Percentiles rank a stretch among this genome's conserved stretches.
Evolutionary conservation across 2,113 vertebrate species (phyloP).

Genomic region (Boulengeromyrus knoepffleri): DNA sequence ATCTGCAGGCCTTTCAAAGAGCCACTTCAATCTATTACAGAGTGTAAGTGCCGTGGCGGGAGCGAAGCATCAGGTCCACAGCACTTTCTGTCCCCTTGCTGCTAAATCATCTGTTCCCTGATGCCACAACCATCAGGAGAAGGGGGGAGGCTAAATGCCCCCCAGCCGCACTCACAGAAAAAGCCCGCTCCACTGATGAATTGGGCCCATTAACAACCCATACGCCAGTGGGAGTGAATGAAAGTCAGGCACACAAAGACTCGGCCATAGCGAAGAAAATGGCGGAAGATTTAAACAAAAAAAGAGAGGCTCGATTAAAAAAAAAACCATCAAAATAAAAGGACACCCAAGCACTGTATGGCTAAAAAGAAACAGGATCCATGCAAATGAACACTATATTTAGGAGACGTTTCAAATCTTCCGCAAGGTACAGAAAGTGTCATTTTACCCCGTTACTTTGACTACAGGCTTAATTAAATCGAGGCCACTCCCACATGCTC

Average conservation of each 20-base stretch:
- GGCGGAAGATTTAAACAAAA: not conserved
- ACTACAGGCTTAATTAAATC: not conserved
- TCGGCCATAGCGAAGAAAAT: not conserved
- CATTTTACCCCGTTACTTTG: not conserved
- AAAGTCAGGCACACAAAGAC: conserved; percentile 27
- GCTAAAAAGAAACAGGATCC: not conserved
- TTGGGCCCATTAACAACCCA: conserved; percentile 44
- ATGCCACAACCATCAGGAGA: conserved; percentile 29
- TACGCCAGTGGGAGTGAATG: conserved; percentile 33
- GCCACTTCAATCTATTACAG: conserved; percentile 4
- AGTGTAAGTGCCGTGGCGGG: not conserved
- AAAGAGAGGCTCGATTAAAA: not conserved
- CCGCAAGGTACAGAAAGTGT: not conserved
- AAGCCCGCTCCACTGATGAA: conserved; percentile 44
- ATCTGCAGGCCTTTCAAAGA: not conserved
- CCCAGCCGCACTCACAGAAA: conserved; percentile 26
- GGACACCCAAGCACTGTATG: not conserved
- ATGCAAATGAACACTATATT: not conserved
- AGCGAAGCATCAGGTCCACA: conserved; percentile 11
- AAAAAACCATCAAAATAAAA: not conserved
- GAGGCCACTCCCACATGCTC: not conserved
- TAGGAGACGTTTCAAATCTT: not conserved
- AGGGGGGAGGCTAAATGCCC: conserved; percentile 36
- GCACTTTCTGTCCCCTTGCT: conserved; percentile 41
- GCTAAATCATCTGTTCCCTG: conserved; percentile 54